These are phyloP conservation scores for Thalassaphorura encarpata DNA, from an alignment of 1,140 invertebrate species.

Conservation along the genomic window DNA sequence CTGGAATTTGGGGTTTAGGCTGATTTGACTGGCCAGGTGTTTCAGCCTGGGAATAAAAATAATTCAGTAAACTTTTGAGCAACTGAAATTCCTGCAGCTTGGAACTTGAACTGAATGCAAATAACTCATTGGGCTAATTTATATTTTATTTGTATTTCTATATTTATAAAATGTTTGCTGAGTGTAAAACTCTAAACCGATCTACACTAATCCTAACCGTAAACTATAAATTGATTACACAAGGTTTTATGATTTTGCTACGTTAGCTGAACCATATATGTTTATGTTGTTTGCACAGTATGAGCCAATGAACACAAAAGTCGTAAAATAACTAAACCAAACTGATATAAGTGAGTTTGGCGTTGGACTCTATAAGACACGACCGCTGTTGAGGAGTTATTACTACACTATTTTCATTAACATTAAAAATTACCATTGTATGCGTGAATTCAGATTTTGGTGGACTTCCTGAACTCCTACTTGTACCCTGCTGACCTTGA, in stretches of 20 bases:
- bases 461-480: background rate
- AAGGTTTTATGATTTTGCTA: background rate
- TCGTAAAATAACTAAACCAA: background rate
- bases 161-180: background rate
- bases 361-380: background rate
- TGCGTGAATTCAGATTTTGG: background rate
- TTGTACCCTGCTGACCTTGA: slow-evolving; percentile 1
- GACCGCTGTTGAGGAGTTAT: background rate
- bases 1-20: background rate
- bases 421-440: background rate
- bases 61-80: background rate
- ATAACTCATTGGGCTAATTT: no score
- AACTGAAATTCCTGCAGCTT: no score
- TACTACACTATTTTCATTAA: background rate
- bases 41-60: background rate
- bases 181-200: background rate
- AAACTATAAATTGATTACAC: background rate
- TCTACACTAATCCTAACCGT: background rate
- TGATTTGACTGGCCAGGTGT: no score
- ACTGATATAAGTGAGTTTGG: background rate
- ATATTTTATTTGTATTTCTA: background rate
- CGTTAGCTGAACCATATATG: no score
- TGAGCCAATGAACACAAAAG: background rate
- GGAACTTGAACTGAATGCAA: no score
- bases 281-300: background rate